Base-by-base conservation (phyloP, 2,888 invertebrate genomes). In the Fragum whitleyi region DNA sequence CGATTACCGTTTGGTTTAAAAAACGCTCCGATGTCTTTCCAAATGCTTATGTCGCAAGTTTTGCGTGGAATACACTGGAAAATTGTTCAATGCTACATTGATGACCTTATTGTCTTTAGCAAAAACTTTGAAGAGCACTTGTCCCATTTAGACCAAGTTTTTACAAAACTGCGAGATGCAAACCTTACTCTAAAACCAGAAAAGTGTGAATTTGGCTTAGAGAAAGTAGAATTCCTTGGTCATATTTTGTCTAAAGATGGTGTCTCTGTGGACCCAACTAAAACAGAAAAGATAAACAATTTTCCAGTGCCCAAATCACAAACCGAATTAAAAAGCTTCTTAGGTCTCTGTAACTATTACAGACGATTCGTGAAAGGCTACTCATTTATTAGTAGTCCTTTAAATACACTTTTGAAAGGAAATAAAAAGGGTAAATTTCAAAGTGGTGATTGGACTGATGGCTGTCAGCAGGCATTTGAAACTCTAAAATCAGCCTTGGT, bases 261-360 rank as follows among this genome's bases (percentile, higher is more conserved):
- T 11, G 69, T 89, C 14, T 29, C 77, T 14, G 84, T 79, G 2
- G 86, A 88, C 73, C 28, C 69, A 7, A 16, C 32, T 2, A 85
- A 87, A 74, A 79, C 73, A 21, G 77, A 74, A 14, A 83, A 79
- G 19, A 81, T 85, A 1, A 36, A 70, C 53, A 77, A 69, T 21
- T 83, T 83, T 47, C 85, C 83, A n/a, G 77, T 62, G 11, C 85
- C 86, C 0, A 81, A 53, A 70, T 77, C 82, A 23, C 83, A 83
- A 68, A 74, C 77, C 14, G 77, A 87, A 23, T 42, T 86, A 16
- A 71, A 83, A 75, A 74, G 77, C 16, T 88, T 84, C 59, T 47
- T 83, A 16, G 86, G 87, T 3, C 61, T 86, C 6, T 86, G 83
- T 59, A 93, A 93, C 86, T 94, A 92, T 86, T 94, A 94, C 81